These are phyloP conservation scores for Dastarcus helophoroides DNA, from an alignment of 2,888 invertebrate species.

Conservation along the genomic window DNA sequence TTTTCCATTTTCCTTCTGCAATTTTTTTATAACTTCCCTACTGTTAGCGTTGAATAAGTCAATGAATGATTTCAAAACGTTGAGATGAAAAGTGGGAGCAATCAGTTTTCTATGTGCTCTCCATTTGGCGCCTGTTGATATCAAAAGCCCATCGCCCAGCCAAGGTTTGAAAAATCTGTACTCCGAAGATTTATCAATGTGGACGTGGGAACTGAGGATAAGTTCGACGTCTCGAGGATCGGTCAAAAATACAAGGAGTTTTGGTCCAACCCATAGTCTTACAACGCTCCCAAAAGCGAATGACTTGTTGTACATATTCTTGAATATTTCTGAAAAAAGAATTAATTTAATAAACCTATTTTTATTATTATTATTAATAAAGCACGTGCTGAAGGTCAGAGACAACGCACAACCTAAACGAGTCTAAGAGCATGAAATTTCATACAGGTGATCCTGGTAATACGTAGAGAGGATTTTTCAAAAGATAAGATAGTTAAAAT, in stretches of 20 bases:
- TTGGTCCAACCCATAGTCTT: slow-evolving; percentile 67
- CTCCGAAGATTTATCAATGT: slow-evolving; percentile 70
- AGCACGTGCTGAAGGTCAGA: too few relatives aligned
- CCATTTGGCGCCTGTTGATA: slow-evolving; percentile 79
- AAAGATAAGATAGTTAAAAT: too few relatives aligned
- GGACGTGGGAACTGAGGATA: slow-evolving; percentile 65
- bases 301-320: slow-evolving; percentile 44
- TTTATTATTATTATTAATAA: too few relatives aligned
- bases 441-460: too few relatives aligned
- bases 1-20: slow-evolving; percentile 58
- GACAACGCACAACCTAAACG: too few relatives aligned
- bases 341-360: too few relatives aligned
- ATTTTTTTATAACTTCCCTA: slow-evolving; percentile 57
- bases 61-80: slow-evolving; percentile 77
- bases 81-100: slow-evolving; percentile 80
- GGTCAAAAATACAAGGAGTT: slow-evolving; percentile 59
- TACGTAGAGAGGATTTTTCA: too few relatives aligned
- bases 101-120: slow-evolving; percentile 74
- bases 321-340: slow-evolving; percentile 63
- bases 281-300: slow-evolving; percentile 47
- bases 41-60: slow-evolving; percentile 78
- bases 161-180: slow-evolving; percentile 74
- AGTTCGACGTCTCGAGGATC: slow-evolving; percentile 70
- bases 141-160: slow-evolving; percentile 72
- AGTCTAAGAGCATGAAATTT: too few relatives aligned